Base-by-base conservation (phyloP, 1,140 invertebrate species). In the Stenopsyche tienmushanensis region DNA sequence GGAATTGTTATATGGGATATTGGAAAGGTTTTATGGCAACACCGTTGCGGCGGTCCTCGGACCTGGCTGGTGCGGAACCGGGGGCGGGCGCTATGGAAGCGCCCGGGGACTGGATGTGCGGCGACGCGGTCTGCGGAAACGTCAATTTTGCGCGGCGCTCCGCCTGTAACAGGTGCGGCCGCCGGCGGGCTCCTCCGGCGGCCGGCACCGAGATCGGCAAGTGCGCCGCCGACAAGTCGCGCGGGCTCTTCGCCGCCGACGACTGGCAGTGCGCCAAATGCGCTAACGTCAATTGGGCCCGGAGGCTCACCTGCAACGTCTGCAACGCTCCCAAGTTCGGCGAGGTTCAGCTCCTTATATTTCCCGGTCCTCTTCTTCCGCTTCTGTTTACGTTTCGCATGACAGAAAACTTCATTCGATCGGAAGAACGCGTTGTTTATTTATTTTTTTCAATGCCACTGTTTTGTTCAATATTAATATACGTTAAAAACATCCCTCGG, bases 221-320 rank as follows among this genome's bases (percentile, higher is more conserved):
- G 83, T 91, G 90, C 44, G 92, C 95, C 18, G 97, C 98, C 3
- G 97, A 99, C 76, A 99, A 99, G 80, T 98, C 95, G 71, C 88
- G 96, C 72, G 98, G 98, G 13, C 83, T 99, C n/a, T 97, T 93
- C 75, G 94, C 93, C 82, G 97, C 97, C 54, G 97, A 99, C 79
- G 97, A 99, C 78, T 99, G 98, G 98, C 94, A 98, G 75, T 99
- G 98, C 77, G 96, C 92, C 78, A 98, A 98, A 77, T 99, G 97
- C 82, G 96, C 95, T 1, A 99, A 99, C 80, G 97, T 99, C 1
- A 99, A 99, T 77, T 99, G 98, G 98, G 97, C 97, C 10, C 84
- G 97, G 63, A 83, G 98, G 45, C 90, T 91, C 72, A 94, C 92
- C 53, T 99, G 98, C 78, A 99, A 99, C 78, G 93, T 99, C 83